Conservation (phyloP, 2,797 vertebrate genomes). For the Dendrocincla fuliginosa region DNA sequence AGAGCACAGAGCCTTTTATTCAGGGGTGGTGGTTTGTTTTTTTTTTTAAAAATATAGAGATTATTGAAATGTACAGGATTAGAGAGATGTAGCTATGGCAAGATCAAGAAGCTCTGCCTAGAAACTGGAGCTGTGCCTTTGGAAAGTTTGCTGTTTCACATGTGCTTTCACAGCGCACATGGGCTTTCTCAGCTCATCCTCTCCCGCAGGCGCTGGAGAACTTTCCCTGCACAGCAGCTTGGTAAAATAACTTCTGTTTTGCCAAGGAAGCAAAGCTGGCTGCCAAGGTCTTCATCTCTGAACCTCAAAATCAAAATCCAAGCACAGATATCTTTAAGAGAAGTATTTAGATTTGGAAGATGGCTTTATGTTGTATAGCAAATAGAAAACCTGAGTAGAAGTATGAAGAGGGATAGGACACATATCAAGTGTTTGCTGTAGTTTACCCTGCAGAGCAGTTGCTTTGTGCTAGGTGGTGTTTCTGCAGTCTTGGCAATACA, state of each 20-base stretch:
- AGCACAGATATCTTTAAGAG: background rate
- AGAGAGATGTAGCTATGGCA: background rate
- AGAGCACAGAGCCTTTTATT: background rate
- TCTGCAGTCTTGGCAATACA: background rate
- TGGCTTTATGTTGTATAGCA: background rate
- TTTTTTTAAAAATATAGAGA: background rate
- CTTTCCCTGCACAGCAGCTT: background rate
- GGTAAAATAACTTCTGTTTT: background rate
- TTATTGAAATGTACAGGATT: background rate
- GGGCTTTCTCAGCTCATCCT: background rate
- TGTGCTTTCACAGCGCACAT: background rate
- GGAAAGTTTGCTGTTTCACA: background rate
- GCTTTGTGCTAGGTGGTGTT: background rate
- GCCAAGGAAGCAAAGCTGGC: background rate
- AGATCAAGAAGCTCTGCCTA: background rate
- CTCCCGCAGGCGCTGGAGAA: background rate
- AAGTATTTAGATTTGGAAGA: background rate
- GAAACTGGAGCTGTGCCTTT: background rate
- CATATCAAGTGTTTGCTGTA: fast-evolving
- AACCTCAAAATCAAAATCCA: background rate
- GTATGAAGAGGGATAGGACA: too few relatives aligned
- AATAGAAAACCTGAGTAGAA: background rate
- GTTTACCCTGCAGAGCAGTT: background rate
- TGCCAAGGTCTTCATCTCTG: background rate
- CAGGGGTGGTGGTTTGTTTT: background rate